Evolutionary conservation across 2,113 vertebrate genomes (phyloP).

Genomic region (Triplophysa dalaica): DNA sequence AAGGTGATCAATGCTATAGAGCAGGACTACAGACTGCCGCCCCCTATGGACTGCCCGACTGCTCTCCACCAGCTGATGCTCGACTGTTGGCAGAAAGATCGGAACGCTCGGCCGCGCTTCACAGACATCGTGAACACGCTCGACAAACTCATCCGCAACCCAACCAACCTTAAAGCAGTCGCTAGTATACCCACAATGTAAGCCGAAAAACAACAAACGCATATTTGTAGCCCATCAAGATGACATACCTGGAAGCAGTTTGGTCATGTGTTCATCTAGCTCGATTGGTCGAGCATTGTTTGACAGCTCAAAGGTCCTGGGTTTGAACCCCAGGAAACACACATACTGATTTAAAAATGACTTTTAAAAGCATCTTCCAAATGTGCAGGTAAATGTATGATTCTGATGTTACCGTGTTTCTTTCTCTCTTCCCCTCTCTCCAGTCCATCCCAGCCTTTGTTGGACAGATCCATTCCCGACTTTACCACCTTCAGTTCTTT

Average conservation of each 20-base stretch:
- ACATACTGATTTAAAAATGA: too few relatives aligned
- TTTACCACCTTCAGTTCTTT: slow-evolving; percentile 98
- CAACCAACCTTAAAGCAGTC: slow-evolving; percentile 94
- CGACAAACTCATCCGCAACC: slow-evolving; percentile 99
- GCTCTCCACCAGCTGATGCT: slow-evolving; percentile 96
- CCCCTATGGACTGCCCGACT: slow-evolving; percentile 97
- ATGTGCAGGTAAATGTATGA: not conserved
- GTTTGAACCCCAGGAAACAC: too few relatives aligned
- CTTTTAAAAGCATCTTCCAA: not conserved
- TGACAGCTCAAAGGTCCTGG: too few relatives aligned
- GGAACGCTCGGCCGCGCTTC: slow-evolving; percentile 94
- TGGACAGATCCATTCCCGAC: slow-evolving; percentile 96
- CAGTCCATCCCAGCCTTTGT: slow-evolving; percentile 97
- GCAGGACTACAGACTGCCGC: slow-evolving; percentile 95
- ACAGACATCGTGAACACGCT: slow-evolving; percentile 94
- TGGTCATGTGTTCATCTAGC: too few relatives aligned
- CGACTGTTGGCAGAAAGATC: slow-evolving; percentile 99
- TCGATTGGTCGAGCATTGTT: too few relatives aligned
- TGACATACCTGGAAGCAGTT: too few relatives aligned
- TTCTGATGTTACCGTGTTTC: not conserved
- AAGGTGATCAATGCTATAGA: slow-evolving; percentile 98
- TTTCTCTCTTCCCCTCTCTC: slow-evolving; percentile 1
- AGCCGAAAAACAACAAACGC: slow-evolving; percentile 60
- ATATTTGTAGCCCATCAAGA: not conserved
- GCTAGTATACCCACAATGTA: slow-evolving; percentile 97